Evolutionary conservation across 2,113 vertebrate species (phyloP).

Genomic region (Siniperca knerii): DNA sequence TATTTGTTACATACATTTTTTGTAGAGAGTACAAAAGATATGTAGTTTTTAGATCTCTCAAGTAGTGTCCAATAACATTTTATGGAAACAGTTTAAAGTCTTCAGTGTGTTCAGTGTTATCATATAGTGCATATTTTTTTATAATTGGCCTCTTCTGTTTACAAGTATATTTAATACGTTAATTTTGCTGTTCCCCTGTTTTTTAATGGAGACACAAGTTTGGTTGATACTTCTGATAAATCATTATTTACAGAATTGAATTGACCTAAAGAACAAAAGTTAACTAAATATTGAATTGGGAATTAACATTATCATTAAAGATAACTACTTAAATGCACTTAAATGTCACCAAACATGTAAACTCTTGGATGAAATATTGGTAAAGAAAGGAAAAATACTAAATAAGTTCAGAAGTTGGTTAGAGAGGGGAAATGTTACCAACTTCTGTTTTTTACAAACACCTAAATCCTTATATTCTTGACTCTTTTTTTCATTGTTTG

Average conservation of each 20-base stretch:
- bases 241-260: background rate
- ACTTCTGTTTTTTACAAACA: background rate
- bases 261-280: background rate
- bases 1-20: too few relatives aligned
- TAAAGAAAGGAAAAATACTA: background rate
- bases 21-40: too few relatives aligned
- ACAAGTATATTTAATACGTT: background rate
- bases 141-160: too few relatives aligned
- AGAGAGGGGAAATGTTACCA: background rate
- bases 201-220: background rate
- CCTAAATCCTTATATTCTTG: background rate
- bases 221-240: background rate
- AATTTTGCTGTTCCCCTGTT: background rate
- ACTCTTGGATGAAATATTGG: background rate
- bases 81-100: too few relatives aligned
- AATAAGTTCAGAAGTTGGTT: background rate
- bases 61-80: too few relatives aligned
- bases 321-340: background rate
- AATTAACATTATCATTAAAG: background rate
- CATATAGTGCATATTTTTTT: too few relatives aligned
- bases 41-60: too few relatives aligned
- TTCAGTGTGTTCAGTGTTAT: too few relatives aligned
- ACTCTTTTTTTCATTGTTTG: slow-evolving; percentile 17
- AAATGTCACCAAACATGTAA: background rate
- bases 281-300: background rate